Percentiles rank a stretch among this genome's conserved stretches.
phyloP scores from a whole-genome alignment of 2,888 invertebrate genomes.

The Ectobius pallidus region DNA sequence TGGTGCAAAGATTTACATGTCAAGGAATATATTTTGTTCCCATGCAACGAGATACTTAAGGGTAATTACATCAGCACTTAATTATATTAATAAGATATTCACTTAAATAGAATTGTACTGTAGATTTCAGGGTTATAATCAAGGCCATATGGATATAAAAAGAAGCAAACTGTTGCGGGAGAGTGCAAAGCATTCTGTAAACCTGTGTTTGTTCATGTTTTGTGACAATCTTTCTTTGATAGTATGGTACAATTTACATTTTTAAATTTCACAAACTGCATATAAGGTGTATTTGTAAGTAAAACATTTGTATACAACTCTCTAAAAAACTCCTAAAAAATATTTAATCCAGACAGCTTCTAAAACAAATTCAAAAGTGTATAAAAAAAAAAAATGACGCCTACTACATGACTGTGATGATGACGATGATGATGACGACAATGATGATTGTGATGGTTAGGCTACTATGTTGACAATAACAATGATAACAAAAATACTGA shows the following conservation, averaged over 20 bases:
- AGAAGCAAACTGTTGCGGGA: slow-evolving; percentile 41
- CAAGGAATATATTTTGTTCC: background rate
- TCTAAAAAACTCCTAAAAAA: too few relatives aligned
- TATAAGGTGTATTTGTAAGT: slow-evolving; percentile 18
- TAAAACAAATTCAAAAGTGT: too few relatives aligned
- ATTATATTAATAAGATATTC: slow-evolving; percentile 16
- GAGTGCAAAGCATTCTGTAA: slow-evolving; percentile 44
- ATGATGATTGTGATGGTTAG: too few relatives aligned
- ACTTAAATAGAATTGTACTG: slow-evolving; percentile 15
- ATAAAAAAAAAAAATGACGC: too few relatives aligned
- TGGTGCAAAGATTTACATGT: too few relatives aligned
- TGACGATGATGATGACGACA: too few relatives aligned
- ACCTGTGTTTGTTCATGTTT: slow-evolving; percentile 37
- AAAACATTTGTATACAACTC: too few relatives aligned
- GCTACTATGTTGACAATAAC: too few relatives aligned
- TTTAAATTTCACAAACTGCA: slow-evolving; percentile 1
- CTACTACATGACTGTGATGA: too few relatives aligned
- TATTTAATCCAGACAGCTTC: too few relatives aligned
- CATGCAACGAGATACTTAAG: slow-evolving; percentile 12
- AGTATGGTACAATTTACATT: slow-evolving; percentile 23
- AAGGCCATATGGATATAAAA: slow-evolving; percentile 33
- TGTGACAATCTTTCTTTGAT: slow-evolving; percentile 20
- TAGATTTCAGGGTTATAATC: slow-evolving; percentile 17
- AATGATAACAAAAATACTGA: too few relatives aligned
- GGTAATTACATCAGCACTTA: slow-evolving; percentile 12